phyloP scores from a whole-genome alignment of 2,113 vertebrate species.

The Zosterops pallidus region DNA sequence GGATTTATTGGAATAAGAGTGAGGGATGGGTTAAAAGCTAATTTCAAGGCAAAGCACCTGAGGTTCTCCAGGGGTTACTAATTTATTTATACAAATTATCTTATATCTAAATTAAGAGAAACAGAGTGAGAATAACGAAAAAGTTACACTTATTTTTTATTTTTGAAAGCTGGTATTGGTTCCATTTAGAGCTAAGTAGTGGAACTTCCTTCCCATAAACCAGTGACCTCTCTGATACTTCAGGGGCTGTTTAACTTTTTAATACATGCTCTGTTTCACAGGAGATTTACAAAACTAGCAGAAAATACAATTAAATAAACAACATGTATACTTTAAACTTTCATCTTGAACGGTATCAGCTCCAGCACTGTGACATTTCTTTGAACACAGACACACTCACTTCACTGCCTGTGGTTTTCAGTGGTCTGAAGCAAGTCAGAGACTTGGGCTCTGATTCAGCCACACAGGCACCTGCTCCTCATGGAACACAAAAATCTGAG shows the following conservation, averaged over 20 bases:
- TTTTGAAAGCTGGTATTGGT: neutral
- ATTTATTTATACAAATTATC: neutral
- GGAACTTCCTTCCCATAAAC: neutral
- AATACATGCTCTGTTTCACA: neutral
- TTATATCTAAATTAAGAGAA: neutral
- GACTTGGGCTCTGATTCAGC: neutral
- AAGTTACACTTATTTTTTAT: neutral
- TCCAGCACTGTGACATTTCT: neutral
- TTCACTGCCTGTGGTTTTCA: neutral
- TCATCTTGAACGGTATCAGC: neutral
- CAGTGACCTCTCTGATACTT: neutral
- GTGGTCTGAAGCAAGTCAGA: neutral
- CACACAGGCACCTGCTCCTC: neutral
- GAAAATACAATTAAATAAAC: neutral
- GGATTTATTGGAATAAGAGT: neutral
- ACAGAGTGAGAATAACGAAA: neutral
- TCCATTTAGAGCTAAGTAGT: neutral
- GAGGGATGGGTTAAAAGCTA: neutral
- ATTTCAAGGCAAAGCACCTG: neutral
- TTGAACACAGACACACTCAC: neutral
- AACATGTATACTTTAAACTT: neutral
- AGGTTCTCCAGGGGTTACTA: neutral
- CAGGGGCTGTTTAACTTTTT: neutral
- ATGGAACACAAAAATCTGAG: neutral
- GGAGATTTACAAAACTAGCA: neutral